Evolutionary conservation across 2,888 invertebrate genomes (phyloP).

Genomic region (Lordiphosa andalusiaca): DNA sequence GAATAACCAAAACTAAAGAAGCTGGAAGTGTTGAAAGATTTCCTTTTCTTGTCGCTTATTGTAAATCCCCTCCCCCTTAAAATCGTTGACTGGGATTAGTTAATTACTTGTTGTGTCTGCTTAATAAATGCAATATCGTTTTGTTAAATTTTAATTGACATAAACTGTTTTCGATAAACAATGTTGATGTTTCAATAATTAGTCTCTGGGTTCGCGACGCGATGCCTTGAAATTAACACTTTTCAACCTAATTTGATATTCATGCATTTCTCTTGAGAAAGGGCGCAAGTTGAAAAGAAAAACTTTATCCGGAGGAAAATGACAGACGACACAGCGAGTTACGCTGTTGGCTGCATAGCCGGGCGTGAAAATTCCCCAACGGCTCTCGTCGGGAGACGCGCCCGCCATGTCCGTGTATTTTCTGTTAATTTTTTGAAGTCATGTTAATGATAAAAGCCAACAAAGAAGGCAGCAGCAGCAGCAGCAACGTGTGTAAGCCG

Average conservation of each 20-base stretch:
- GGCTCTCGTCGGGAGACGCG: conserved; percentile 12
- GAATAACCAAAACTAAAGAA: no score
- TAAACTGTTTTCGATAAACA: conserved; percentile 1
- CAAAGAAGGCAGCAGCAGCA: conserved; percentile 35
- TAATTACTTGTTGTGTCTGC: no score
- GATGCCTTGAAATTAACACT: conserved; percentile 68
- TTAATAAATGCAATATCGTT: no score
- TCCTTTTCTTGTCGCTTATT: no score
- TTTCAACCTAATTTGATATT: conserved; percentile 69
- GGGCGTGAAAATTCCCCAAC: conserved; percentile 66
- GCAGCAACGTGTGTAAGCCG: conserved; percentile 36
- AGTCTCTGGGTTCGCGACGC: conserved; percentile 1
- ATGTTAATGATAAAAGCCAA: conserved; percentile 73
- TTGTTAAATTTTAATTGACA: not conserved
- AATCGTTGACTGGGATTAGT: no score
- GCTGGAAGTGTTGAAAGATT: no score
- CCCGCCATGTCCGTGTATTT: conserved; percentile 23
- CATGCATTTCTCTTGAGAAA: conserved; percentile 65
- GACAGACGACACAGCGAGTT: conserved; percentile 15
- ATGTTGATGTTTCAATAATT: conserved; percentile 2
- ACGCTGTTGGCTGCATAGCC: conserved; percentile 7
- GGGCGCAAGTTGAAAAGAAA: conserved; percentile 23
- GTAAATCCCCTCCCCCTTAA: no score
- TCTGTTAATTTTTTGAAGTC: conserved; percentile 61
- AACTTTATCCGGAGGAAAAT: conserved; percentile 30